Evolutionary conservation across 2,797 vertebrate genomes (phyloP), one percentile per base, ranked within the genome.

Genomic region (Sebastes hubbsi): DNA sequence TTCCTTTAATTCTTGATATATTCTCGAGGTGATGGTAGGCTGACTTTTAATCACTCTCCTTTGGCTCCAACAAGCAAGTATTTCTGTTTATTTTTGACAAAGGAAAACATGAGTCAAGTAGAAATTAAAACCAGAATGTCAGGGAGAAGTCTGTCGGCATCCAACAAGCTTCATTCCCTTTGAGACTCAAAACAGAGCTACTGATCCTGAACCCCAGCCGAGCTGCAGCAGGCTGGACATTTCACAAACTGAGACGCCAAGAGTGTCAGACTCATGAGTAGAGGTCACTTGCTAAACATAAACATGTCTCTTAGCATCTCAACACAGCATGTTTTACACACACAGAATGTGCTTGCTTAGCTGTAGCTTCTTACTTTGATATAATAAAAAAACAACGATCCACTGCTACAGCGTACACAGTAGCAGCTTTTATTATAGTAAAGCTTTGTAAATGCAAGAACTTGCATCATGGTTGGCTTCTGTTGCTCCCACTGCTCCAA

Each of bases 171-270:
- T 32, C 66, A 11, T 52, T 71, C 58, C 32, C 65, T 80, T 76
- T 52, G 25, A 65, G 30, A 66, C 58, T 81, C 12, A 46, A 70
- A 66, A 78, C 61, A 69, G 36, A 85, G 68, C 16, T 11, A 70
- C 69, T 58, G 71, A 86, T 78, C 65, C 75, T 27, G 14, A 77
- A 49, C 64, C 62, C 69, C 77, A 11, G 32, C 81, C 6, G 58
- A 77, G 85, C 59, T 63, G 52, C 81, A 27, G 14, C 68, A 55
- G 78, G 54, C 61, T 30, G 72, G 24, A 56, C 56, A 29, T 65
- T 49, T 75, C 80, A 77, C 64, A 63, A 62, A 55, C 63, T 75
- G 64, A 85, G 72, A 81, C 32, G 46, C 86, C 64, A 16, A 86
- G 67, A 55, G 6, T 74, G 72, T 70, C 81, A 79, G 72, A 76